Percentiles rank a stretch among this genome's conserved stretches.
These are phyloP conservation scores for Pipistrellus nathusii DNA, from an alignment of 2,797 vertebrate genomes.

Conservation along the genomic window DNA sequence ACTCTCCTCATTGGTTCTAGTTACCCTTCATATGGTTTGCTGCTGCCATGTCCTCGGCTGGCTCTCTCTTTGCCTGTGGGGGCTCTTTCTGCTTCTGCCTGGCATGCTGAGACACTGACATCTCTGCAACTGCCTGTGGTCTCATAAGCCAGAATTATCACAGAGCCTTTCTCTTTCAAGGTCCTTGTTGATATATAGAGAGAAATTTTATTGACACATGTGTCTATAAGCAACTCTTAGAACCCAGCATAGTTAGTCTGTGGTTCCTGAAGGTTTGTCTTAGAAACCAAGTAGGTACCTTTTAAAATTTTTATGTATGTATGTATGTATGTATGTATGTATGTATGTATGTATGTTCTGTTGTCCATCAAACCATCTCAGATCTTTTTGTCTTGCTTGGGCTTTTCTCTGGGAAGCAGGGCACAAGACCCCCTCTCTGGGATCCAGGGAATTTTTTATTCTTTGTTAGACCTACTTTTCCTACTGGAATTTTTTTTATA, in stretches of 20 bases:
- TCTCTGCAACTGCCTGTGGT: not conserved
- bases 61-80: not conserved
- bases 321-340: too few relatives aligned
- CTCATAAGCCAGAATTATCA: not conserved
- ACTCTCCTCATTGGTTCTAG: not conserved
- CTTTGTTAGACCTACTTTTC: not conserved
- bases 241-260: not conserved
- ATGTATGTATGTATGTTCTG: not conserved
- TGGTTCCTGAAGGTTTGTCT: not conserved
- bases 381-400: not conserved
- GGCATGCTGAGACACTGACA: not conserved
- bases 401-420: not conserved
- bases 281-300: not conserved
- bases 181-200: not conserved
- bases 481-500: not conserved
- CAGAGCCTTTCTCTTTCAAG: conserved; percentile 18
- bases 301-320: not conserved
- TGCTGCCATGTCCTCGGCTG: not conserved
- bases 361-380: not conserved
- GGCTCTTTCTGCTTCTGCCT: not conserved
- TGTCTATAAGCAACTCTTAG: conserved; percentile 1
- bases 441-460: not conserved
- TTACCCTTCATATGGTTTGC: not conserved
- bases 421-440: not conserved
- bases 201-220: not conserved